phyloP scores from a whole-genome alignment of 2,888 invertebrate genomes.

The Torymus tubicola region DNA sequence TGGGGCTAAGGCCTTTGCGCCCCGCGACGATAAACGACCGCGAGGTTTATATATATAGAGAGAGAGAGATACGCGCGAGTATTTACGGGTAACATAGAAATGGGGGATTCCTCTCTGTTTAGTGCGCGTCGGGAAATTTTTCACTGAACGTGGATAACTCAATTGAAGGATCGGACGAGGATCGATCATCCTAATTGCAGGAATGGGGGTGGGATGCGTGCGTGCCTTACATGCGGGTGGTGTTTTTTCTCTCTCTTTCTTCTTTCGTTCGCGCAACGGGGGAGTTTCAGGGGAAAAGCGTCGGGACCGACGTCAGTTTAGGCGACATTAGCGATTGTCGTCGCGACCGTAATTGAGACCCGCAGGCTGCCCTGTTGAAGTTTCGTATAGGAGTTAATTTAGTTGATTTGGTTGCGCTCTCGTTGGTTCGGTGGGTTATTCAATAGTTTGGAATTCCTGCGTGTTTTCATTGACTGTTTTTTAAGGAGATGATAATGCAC shows the following conservation, averaged over 20 bases:
- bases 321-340: conserved; percentile 21
- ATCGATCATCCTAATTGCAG: conserved; percentile 47
- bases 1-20: conserved; percentile 28
- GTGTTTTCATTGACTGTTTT: background rate
- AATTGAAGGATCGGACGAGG: conserved; percentile 12
- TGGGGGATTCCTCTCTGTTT: background rate
- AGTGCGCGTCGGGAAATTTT: conserved; percentile 37
- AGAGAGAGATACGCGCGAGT: no score
- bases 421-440: no score
- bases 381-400: conserved; percentile 32
- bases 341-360: conserved; percentile 43
- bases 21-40: background rate
- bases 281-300: conserved; percentile 8
- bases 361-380: conserved; percentile 26
- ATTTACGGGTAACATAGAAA: background rate
- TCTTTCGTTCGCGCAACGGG: background rate
- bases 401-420: background rate
- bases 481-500: background rate
- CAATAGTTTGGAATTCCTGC: no score
- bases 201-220: conserved; percentile 24
- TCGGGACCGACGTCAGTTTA: conserved; percentile 30
- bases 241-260: conserved; percentile 28
- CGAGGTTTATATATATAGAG: no score
- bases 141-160: conserved; percentile 34
- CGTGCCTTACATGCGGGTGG: conserved; percentile 28